Conservation (phyloP, 2,113 vertebrate species). For the Amphiprion percula region DNA sequence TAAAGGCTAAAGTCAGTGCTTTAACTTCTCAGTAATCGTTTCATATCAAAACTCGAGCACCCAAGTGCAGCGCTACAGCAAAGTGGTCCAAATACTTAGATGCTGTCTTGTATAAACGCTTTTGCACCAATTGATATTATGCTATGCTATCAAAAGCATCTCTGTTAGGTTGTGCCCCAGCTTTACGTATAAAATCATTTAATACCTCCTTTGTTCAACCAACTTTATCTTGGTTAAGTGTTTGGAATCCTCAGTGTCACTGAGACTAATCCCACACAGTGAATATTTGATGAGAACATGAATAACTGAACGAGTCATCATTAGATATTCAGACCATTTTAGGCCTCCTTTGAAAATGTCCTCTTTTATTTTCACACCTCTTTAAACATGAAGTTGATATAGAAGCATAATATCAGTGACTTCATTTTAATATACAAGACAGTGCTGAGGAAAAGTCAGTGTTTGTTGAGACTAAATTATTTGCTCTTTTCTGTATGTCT, state of each 20-base stretch:
- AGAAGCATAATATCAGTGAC: slow-evolving; percentile 20
- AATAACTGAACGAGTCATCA: slow-evolving; percentile 65
- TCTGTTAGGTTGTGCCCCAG: background rate
- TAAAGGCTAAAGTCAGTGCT: background rate
- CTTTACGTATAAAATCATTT: background rate
- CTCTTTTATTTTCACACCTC: slow-evolving; percentile 35
- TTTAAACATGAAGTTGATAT: slow-evolving; percentile 32
- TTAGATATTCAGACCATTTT: slow-evolving; percentile 64
- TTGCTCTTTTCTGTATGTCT: background rate
- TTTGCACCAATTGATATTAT: background rate
- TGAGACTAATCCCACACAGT: slow-evolving; percentile 47
- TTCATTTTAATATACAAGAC: background rate
- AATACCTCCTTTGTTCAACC: background rate
- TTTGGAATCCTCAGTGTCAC: slow-evolving; percentile 33
- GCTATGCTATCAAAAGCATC: background rate
- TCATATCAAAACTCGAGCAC: background rate
- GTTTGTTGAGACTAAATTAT: too few species aligned
- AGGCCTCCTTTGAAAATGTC: slow-evolving; percentile 39
- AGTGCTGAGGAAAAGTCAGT: too few species aligned
- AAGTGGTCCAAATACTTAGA: too few species aligned
- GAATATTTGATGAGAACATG: slow-evolving; percentile 64
- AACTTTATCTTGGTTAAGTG: slow-evolving; percentile 22
- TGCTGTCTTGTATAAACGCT: too few species aligned
- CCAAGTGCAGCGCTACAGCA: too few species aligned
- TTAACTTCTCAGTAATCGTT: background rate